phyloP scores from a whole-genome alignment of 1,140 invertebrate genomes.

The Heliothis virescens region DNA sequence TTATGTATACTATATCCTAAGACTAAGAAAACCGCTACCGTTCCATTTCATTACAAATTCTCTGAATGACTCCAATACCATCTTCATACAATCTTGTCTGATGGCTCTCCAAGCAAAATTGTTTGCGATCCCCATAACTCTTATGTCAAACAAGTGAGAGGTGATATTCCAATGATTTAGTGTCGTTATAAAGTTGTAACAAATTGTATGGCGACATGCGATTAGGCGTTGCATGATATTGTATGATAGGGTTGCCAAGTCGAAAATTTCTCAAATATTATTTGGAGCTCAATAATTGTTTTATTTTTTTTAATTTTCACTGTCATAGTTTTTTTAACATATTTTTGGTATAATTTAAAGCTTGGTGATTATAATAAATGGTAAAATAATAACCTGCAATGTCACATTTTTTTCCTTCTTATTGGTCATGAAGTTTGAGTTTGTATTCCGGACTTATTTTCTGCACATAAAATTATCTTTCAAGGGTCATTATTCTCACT shows the following conservation, averaged over 20 bases:
- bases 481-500: background rate
- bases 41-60: background rate
- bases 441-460: too few relatives aligned
- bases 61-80: background rate
- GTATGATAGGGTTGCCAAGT: background rate
- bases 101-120: background rate
- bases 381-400: too few relatives aligned
- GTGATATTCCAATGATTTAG: conserved; percentile 16
- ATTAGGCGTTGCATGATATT: conserved; percentile 9
- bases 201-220: conserved; percentile 3
- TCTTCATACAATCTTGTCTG: conserved; percentile 10
- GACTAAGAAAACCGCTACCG: background rate
- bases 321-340: too few relatives aligned
- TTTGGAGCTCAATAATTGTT: background rate
- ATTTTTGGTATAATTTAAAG: too few relatives aligned
- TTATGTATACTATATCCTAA: too few relatives aligned
- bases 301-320: too few relatives aligned
- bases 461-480: too few relatives aligned
- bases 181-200: conserved; percentile 3
- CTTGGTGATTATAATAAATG: too few relatives aligned
- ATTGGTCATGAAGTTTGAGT: too few relatives aligned
- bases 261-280: background rate
- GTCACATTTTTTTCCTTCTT: too few relatives aligned
- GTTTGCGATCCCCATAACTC: conserved; percentile 1
- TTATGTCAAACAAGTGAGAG: background rate